A percentile compares a stretch with the other conserved stretches of the same genome.
These are phyloP conservation scores for Tricholauxania praeusta DNA, from an alignment of 2,888 invertebrate genomes.

Conservation along the genomic window DNA sequence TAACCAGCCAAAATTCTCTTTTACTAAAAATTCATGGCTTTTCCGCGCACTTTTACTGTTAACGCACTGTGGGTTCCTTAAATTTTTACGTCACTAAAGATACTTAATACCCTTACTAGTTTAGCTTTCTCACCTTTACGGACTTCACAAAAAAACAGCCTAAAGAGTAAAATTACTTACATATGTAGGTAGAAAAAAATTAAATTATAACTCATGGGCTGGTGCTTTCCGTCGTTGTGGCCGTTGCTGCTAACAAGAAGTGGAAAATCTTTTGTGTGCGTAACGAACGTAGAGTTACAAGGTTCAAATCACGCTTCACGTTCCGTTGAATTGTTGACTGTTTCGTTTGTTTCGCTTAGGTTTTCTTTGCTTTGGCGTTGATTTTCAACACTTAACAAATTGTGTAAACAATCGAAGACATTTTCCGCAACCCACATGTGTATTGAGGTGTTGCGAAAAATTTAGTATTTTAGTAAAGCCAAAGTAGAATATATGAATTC, in stretches of 20 bases:
- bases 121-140: too few species aligned
- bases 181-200: neutral
- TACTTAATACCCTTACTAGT: too few species aligned
- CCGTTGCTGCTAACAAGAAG: neutral
- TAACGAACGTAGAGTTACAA: slow-evolving; percentile 2
- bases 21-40: too few species aligned
- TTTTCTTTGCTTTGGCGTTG: neutral
- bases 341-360: slow-evolving; percentile 30
- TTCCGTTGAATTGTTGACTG: slow-evolving; percentile 39
- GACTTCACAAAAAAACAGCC: too few species aligned
- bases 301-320: slow-evolving; percentile 34
- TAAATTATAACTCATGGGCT: slow-evolving; percentile 1
- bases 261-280: slow-evolving; percentile 30
- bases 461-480: too few species aligned
- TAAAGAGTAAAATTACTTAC: neutral
- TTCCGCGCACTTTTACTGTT: too few species aligned
- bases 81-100: too few species aligned
- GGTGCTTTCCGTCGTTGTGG: slow-evolving; percentile 1
- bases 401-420: slow-evolving; percentile 23
- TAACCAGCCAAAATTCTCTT: too few species aligned
- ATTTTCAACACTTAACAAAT: slow-evolving; percentile 32
- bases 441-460: too few species aligned
- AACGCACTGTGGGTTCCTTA: too few species aligned
- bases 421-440: slow-evolving; percentile 1
- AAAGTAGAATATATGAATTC: too few species aligned